A percentile compares a stretch with the other conserved stretches of the same genome.
These are phyloP conservation scores for Solenopsis invicta DNA, from an alignment of 1,140 invertebrate genomes.

Conservation along the genomic window DNA sequence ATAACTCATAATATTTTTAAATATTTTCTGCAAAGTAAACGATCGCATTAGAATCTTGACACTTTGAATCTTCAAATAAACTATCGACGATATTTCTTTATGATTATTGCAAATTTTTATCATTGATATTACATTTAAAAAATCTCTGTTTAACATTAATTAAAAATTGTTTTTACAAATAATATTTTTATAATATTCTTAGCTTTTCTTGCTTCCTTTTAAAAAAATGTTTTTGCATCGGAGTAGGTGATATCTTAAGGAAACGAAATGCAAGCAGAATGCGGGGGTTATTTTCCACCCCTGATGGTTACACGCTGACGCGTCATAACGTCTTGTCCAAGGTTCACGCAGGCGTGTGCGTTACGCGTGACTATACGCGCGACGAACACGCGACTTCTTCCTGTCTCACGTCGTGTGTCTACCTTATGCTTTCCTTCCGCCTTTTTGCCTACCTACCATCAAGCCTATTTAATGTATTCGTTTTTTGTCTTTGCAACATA, in stretches of 20 bases:
- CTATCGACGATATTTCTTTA: neutral
- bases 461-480: slow-evolving; percentile 75
- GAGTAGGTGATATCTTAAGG: neutral
- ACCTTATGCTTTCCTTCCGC: slow-evolving; percentile 74
- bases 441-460: slow-evolving; percentile 72
- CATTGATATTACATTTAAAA: neutral
- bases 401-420: slow-evolving; percentile 75
- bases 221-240: neutral
- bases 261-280: slow-evolving; percentile 8
- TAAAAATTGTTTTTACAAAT: neutral
- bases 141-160: neutral
- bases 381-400: slow-evolving; percentile 72
- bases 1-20: no score
- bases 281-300: slow-evolving; percentile 36
- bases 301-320: slow-evolving; percentile 44
- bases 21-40: neutral
- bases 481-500: slow-evolving; percentile 76
- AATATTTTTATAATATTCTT: neutral
- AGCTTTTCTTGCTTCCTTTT: neutral
- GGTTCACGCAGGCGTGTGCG: slow-evolving; percentile 65
- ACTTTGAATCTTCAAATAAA: neutral
- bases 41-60: neutral
- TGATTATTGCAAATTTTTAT: neutral
- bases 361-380: slow-evolving; percentile 71
- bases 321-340: slow-evolving; percentile 63